Percentiles rank a stretch among this genome's conserved stretches.
These are phyloP conservation scores for Mya arenaria DNA, from an alignment of 1,140 invertebrate species.

Conservation along the genomic window DNA sequence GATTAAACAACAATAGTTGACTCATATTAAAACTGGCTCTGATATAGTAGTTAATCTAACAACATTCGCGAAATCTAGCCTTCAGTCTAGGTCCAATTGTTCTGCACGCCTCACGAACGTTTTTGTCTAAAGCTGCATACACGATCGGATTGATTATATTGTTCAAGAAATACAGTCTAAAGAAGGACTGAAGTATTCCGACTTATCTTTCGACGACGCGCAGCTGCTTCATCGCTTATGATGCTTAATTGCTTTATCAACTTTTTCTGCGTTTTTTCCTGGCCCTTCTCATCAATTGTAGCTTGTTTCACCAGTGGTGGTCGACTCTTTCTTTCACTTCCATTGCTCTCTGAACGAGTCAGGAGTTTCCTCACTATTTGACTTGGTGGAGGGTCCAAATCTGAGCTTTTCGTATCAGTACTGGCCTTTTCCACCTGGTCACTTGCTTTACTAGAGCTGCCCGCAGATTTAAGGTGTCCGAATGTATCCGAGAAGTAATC, in stretches of 20 bases:
- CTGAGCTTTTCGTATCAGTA: not conserved
- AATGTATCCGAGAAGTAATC: slow-evolving; percentile 36
- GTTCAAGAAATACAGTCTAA: slow-evolving; percentile 51
- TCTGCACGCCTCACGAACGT: slow-evolving; percentile 10
- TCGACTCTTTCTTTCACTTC: not conserved
- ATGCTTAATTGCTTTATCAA: slow-evolving; percentile 28
- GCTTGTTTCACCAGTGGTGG: not conserved
- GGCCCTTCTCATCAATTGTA: not conserved
- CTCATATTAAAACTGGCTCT: no score
- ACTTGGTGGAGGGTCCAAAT: not conserved
- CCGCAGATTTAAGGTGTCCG: not conserved
- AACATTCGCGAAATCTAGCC: not conserved
- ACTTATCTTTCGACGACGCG: slow-evolving; percentile 16
- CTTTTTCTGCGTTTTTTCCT: not conserved
- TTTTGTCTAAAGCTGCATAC: slow-evolving; percentile 32
- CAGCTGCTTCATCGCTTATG: not conserved
- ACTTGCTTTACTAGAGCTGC: not conserved
- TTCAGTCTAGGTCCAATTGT: slow-evolving; percentile 7
- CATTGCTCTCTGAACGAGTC: not conserved
- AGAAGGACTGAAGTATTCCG: slow-evolving; percentile 19
- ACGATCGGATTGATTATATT: slow-evolving; percentile 56
- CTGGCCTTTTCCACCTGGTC: not conserved
- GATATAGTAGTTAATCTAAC: no score
- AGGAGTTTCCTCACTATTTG: not conserved
- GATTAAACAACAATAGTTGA: no score